Evolutionary conservation across 2,888 invertebrate genomes (phyloP).

Genomic region (Rhodophaea formosa): DNA sequence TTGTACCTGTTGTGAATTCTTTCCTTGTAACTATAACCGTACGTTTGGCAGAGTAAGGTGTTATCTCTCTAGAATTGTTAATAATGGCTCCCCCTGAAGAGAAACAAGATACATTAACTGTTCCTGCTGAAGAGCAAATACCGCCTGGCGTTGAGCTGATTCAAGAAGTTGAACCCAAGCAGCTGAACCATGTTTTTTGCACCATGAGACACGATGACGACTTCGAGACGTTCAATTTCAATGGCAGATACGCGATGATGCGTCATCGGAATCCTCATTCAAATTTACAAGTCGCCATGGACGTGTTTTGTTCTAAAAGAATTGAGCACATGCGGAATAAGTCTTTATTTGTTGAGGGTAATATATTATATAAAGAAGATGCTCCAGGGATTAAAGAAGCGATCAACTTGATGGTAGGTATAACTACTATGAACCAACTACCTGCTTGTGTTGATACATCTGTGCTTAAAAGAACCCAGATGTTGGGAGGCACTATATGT

Average conservation of each 20-base stretch:
- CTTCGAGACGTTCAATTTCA: neutral
- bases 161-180: neutral
- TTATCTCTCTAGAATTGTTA: no score
- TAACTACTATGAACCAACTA: neutral
- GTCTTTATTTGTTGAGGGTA: neutral
- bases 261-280: neutral
- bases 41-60: no score
- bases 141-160: neutral
- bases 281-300: neutral
- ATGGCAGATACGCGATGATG: neutral
- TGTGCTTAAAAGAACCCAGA: neutral
- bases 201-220: neutral
- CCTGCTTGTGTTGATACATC: neutral
- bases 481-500: neutral
- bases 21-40: no score
- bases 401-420: neutral
- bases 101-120: neutral
- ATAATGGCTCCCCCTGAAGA: neutral
- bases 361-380: neutral
- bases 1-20: no score
- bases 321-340: neutral
- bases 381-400: neutral
- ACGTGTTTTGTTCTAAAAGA: neutral
- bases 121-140: neutral
- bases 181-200: neutral